These are phyloP conservation scores for Platyscapa corneri DNA, from an alignment of 1,140 invertebrate species.

Conservation along the genomic window DNA sequence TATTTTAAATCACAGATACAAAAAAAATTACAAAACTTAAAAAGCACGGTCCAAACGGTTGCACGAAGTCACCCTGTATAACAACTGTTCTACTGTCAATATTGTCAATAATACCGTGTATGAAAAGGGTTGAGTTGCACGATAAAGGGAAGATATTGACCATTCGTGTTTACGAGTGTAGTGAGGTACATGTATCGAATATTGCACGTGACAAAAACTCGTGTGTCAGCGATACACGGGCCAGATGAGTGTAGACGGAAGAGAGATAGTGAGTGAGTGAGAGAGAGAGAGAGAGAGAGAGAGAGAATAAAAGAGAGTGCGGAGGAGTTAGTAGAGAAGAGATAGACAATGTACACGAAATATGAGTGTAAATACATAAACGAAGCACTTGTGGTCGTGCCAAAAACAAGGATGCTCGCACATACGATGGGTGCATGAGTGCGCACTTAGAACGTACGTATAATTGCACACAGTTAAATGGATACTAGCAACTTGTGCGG, in stretches of 20 bases:
- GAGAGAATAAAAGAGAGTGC: not conserved
- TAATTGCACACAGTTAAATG: not conserved
- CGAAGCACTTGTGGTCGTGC: not conserved
- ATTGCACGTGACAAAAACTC: constrained; percentile 16
- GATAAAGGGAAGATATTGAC: constrained; percentile 14
- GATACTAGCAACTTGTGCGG: not conserved
- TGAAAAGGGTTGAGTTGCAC: not conserved
- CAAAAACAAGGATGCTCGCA: not conserved
- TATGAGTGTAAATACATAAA: not conserved
- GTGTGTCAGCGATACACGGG: not conserved
- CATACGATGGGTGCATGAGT: not conserved
- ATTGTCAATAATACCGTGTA: not conserved
- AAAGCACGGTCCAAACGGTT: not conserved
- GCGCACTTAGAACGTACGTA: not conserved
- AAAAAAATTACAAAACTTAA: not conserved
- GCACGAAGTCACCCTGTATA: constrained; percentile 32
- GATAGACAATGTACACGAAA: not conserved
- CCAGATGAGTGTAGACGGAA: not conserved
- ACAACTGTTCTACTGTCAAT: constrained; percentile 41
- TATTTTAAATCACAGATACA: not conserved
- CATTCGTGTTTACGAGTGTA: constrained; percentile 4
- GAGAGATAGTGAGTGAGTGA: not conserved
- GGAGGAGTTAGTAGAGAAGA: not conserved
- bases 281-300: not conserved
- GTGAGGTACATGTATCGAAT: not conserved